Evolutionary conservation across 2,797 vertebrate genomes (phyloP), one percentile per base, ranked within the genome.

Genomic region (Dryobates pubescens): DNA sequence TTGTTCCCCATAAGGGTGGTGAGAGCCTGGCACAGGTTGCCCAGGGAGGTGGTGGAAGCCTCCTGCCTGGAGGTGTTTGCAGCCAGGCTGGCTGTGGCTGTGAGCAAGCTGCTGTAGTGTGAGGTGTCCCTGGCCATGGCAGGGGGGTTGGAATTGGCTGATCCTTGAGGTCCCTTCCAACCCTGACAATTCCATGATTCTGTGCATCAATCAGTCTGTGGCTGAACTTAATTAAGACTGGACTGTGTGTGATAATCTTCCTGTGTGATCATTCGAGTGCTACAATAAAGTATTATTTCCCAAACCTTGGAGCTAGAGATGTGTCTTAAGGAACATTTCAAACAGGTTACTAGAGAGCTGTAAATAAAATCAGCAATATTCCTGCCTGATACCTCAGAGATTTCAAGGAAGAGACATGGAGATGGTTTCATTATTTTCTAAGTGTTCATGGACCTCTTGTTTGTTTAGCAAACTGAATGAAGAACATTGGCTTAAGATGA

Each of bases 401-500:
- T 71, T 80, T 74, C 58, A 90, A 91, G 56, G 47, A 77, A 82
- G 43, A 82, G 58, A 70, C 34, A 45, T 18, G 36, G 47, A 93
- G n/a, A 69, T 8, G 1, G 10, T 79, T 90, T 54, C 29, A 90
- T 90, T 88, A 77, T 90, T 95, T 82, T 77, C 9, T n/a, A 74
- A 67, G 29, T 72, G 51, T 88, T 90, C 93, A 89, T 72, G 79
- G 38, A 82, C 56, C n/a, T 88, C 92, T 57, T 56, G 75, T 71
- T 93, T 85, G 19, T 63, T 90, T 82, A 70, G 59, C 89, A 92
- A 88, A 71, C 2, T 1, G 72, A 74, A 88, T 74, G 3, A 90
- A 85, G 93, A 89, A n/a, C n/a, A 77, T 26, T 72, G 51, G 45
- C 17, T 82, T 90, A 82, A 82, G 51, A 74, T 36, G 88, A 74